Conservation (phyloP, 1,140 invertebrate species). For the Gonioctena quinquepunctata region DNA sequence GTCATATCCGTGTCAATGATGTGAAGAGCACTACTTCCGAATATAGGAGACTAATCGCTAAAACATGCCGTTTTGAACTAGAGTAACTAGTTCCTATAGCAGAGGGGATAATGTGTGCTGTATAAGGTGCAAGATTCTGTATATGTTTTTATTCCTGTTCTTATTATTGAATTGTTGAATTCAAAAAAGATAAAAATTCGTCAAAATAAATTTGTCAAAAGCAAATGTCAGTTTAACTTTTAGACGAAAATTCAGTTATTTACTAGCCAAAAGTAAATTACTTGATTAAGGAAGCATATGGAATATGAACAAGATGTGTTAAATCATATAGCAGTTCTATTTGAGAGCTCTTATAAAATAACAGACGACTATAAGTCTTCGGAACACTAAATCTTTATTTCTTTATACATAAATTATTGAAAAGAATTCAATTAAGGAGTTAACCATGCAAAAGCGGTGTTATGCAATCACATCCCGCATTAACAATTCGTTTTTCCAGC, state of each 20-base stretch:
- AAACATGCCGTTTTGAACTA: not conserved
- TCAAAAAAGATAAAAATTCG: not conserved
- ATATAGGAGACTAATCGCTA: not conserved
- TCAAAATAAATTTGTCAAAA: not conserved
- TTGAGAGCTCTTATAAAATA: no score
- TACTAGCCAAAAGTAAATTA: not conserved
- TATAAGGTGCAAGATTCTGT: not conserved
- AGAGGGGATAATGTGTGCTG: no score
- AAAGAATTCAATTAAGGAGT: no score
- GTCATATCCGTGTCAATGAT: not conserved
- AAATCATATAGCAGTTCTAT: no score
- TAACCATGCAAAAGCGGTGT: not conserved
- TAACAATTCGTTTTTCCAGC: constrained; percentile 24
- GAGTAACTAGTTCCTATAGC: no score
- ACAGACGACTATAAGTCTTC: no score
- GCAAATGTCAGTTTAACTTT: not conserved
- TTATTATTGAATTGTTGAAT: not conserved
- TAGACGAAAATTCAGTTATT: not conserved
- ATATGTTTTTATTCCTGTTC: not conserved
- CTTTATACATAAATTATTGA: no score
- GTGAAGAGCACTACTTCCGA: not conserved
- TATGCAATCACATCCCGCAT: constrained; percentile 36
- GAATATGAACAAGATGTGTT: no score
- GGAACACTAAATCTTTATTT: no score
- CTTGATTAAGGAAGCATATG: no score